Evolutionary conservation across 2,113 vertebrate genomes (phyloP), one percentile per base, ranked within the genome.

Genomic region (Tricholaema leucomelas): DNA sequence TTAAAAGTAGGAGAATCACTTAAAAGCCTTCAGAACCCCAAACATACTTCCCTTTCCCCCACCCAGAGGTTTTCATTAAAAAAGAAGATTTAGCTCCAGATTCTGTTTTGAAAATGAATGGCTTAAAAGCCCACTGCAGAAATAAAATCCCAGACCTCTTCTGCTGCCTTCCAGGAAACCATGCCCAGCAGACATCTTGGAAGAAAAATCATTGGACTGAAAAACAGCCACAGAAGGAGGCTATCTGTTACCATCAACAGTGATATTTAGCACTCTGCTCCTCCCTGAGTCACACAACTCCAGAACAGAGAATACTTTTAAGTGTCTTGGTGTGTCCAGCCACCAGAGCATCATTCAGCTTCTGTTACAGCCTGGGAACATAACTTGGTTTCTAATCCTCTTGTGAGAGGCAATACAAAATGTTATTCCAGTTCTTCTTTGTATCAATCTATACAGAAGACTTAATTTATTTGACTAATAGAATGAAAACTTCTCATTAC

Each of bases 381-480:
- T 82, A 63, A 44, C 8, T 21, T 1, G 1, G 12, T 33, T 93
- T 90, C 33, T 85, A 76, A 33, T 70, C 25, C 56, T 85, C 3
- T 1, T 46, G 73, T 6, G 12, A 81, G n/a, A 46, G 66, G 69
- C 54, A 64, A 20, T 8, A 10, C 28, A 36, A 24, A 75, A 64
- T 84, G 56, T 78, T 92, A 46, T 33, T 73, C 81, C 82, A 73
- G 2, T 84, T 12, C 28, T 3, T 46, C 54, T 92, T 76, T 2
- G 0, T 88, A 11, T 52, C 44, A 76, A 61, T 54, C 61, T 76
- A 9, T 66, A 56, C 82, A 76, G 42, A 70, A 59, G 38, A 21
- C 48, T 85, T 88, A 72, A 83, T 30, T 77, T 77, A 94, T 46
- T 91, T 85, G 87, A 84, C 18, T 52, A 78, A 64, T 63, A 76